phyloP scores from a whole-genome alignment of 2,888 invertebrate genomes.

The Xestia xanthographa region DNA sequence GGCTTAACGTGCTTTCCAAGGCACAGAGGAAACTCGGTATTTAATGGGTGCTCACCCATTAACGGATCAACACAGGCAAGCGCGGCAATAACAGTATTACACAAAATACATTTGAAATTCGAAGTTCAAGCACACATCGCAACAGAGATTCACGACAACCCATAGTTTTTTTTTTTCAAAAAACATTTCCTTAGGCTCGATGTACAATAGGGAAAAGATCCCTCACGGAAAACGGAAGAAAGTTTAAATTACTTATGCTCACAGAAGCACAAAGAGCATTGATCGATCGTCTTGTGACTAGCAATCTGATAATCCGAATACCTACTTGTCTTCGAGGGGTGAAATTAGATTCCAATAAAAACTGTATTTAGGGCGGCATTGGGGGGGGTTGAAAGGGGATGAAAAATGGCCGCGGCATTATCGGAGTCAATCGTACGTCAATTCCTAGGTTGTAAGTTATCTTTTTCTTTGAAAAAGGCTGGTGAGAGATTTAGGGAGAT shows the following conservation, averaged over 20 bases:
- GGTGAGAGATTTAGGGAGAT: conserved; percentile 19
- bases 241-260: conserved; percentile 68
- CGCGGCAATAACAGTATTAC: too few relatives aligned
- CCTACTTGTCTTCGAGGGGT: conserved; percentile 60
- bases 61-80: too few relatives aligned
- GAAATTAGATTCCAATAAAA: conserved; percentile 73
- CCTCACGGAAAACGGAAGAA: conserved; percentile 42
- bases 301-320: conserved; percentile 57
- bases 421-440: conserved; percentile 50
- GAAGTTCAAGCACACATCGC: too few relatives aligned
- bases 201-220: conserved; percentile 49
- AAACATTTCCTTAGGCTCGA: conserved; percentile 35
- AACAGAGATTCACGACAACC: neutral
- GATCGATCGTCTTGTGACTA: conserved; percentile 68
- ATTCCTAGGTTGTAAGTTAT: conserved; percentile 47
- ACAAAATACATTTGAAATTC: too few relatives aligned
- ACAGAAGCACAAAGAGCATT: conserved; percentile 62
- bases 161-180: neutral
- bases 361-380: conserved; percentile 60
- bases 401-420: conserved; percentile 63
- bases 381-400: conserved; percentile 53
- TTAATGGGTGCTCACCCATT: too few relatives aligned
- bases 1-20: too few relatives aligned
- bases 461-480: conserved; percentile 28
- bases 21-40: too few relatives aligned